Evolutionary conservation across 2,888 invertebrate species (phyloP), one percentile per base, ranked within the genome.

Genomic region (Nephrotoma guestfalica): DNA sequence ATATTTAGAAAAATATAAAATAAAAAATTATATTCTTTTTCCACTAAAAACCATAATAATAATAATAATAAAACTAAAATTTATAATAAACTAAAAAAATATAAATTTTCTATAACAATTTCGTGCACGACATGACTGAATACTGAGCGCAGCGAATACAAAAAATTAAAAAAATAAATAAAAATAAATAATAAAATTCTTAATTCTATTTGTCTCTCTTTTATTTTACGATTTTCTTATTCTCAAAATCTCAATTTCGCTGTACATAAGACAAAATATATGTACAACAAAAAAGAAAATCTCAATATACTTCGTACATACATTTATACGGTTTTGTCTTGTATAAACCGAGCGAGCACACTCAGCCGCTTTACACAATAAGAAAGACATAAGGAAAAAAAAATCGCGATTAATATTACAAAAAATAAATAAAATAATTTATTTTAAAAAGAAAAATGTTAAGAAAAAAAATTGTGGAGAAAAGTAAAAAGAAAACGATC

Each of bases 41-140:
- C 11, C 18, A 71, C 30, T 71, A 71, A 71, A 13, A 71, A 71
- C 71, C 7, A 71, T 30, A 71, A 30, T 71, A 51, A 51, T 57
- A 15, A 57, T 57, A 57, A 57, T 57, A 71, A 71, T 71, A 71
- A 71, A 51, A 51, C n/a, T 51, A 15, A 51, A 51, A 51, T 15
- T 30, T 30, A 30, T 30, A 30, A 30, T 30, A 30, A 51, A 51
- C 51, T n/a, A 51, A 51, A 51, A 30, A 51, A 15, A 51, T 51
- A 51, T 71, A 71, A 43, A 47, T 71, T 71, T 71, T 84, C 84
- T 84, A 42, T 84, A 84, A 84, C 84, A 84, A 41, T 84, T 84
- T 84, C 84, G 41, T 84, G 84, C 84, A 84, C 84, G 84, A 84
- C 84, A 84, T 84, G 71, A 84, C 84, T 84, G 84, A 41, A 84